Conservation (phyloP, 2,888 invertebrate species). For the Sussaba pulchella region DNA sequence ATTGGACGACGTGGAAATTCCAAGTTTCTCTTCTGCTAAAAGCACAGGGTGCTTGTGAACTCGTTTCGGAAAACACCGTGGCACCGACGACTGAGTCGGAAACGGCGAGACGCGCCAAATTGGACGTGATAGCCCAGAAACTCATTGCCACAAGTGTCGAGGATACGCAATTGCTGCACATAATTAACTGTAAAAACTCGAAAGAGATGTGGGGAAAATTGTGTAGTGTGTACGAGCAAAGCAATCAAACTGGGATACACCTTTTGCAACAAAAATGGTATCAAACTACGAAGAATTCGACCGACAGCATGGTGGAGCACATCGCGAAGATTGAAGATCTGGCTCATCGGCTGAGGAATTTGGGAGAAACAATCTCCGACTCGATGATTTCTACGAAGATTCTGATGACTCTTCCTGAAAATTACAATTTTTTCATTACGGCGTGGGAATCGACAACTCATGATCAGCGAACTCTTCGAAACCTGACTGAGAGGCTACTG, state of each 20-base stretch:
- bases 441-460: slow-evolving; percentile 39
- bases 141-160: slow-evolving; percentile 57
- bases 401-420: slow-evolving; percentile 64
- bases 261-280: slow-evolving; percentile 68
- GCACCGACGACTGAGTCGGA: slow-evolving; percentile 1
- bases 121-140: slow-evolving; percentile 27
- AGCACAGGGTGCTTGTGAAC: background rate
- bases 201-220: slow-evolving; percentile 75
- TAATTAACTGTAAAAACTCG: slow-evolving; percentile 72
- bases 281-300: slow-evolving; percentile 42
- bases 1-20: slow-evolving; percentile 18
- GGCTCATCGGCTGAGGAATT: slow-evolving; percentile 50
- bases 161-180: slow-evolving; percentile 57
- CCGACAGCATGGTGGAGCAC: slow-evolving; percentile 66
- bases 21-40: slow-evolving; percentile 12
- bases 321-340: slow-evolving; percentile 69
- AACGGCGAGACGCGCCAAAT: background rate
- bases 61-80: background rate
- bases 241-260: slow-evolving; percentile 68
- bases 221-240: slow-evolving; percentile 71
- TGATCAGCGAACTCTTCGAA: slow-evolving; percentile 22
- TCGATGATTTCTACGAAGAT: slow-evolving; percentile 66
- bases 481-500: slow-evolving; percentile 14
- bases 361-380: slow-evolving; percentile 61
- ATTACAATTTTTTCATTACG: slow-evolving; percentile 23